Conservation (phyloP, 2,888 invertebrate genomes). For the Diaprepes abbreviatus region DNA sequence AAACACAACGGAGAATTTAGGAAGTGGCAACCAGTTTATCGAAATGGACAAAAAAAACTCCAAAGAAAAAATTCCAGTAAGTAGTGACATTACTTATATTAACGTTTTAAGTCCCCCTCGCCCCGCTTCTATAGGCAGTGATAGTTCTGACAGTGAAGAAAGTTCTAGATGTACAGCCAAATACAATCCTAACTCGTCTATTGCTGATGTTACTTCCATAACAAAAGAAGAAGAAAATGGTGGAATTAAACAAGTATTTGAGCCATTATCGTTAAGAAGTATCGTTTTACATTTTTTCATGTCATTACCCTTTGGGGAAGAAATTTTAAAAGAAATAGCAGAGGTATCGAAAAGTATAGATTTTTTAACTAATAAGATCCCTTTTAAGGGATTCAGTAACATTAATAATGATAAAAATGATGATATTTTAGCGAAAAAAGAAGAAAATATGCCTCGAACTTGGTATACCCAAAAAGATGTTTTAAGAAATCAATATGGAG, state of each 20-base stretch:
- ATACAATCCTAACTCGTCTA: conserved; percentile 75
- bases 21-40: background rate
- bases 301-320: conserved; percentile 78
- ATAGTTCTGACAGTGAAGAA: conserved; percentile 69
- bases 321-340: conserved; percentile 78
- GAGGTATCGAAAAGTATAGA: conserved; percentile 72
- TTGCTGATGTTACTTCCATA: conserved; percentile 73
- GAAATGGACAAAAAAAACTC: background rate
- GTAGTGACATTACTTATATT: conserved; percentile 37
- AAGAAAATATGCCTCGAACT: conserved; percentile 70
- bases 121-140: conserved; percentile 63
- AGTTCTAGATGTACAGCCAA: conserved; percentile 78
- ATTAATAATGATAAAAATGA: conserved; percentile 42
- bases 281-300: conserved; percentile 77
- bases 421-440: conserved; percentile 32
- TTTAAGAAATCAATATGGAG: conserved; percentile 70
- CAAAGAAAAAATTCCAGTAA: conserved; percentile 11
- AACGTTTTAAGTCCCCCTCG: conserved; percentile 56
- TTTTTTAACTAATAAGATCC: conserved; percentile 53
- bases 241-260: conserved; percentile 39
- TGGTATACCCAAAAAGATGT: conserved; percentile 73
- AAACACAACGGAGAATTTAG: background rate
- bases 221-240: conserved; percentile 68
- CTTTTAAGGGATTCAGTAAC: conserved; percentile 36
- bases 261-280: conserved; percentile 70